Conservation (phyloP, 2,113 vertebrate species). For the Macquaria ambigua region DNA sequence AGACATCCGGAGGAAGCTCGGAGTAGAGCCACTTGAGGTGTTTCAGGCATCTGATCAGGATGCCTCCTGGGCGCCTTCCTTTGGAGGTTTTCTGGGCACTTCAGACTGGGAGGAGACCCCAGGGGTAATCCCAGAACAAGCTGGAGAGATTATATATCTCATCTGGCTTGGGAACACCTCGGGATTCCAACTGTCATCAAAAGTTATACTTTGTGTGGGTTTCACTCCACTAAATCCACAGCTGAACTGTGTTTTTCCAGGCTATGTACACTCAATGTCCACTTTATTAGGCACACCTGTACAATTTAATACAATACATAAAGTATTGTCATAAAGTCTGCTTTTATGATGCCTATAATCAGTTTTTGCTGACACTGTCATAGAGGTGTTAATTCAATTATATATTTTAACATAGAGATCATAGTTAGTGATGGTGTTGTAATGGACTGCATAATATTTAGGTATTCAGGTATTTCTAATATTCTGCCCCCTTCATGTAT, state of each 20-base stretch:
- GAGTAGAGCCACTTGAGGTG: no score
- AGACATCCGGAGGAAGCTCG: no score
- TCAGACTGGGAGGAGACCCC: no score
- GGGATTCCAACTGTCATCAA: background rate
- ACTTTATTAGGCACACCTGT: background rate
- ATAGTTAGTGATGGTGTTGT: background rate
- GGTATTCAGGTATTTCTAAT: background rate
- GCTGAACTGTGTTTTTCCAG: background rate
- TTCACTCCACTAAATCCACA: background rate
- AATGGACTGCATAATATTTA: background rate
- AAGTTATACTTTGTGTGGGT: background rate
- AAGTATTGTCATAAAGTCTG: background rate
- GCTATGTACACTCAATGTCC: no score
- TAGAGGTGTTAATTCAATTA: background rate
- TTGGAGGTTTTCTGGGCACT: no score
- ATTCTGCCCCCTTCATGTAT: background rate
- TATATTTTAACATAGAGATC: no score
- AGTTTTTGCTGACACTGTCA: background rate
- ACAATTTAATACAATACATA: background rate
- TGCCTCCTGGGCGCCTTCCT: no score
- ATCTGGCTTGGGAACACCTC: no score
- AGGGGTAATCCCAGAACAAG: no score
- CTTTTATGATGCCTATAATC: background rate
- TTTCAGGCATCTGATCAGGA: no score
- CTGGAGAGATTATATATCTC: no score